Evolutionary conservation across 2,797 vertebrate species (phyloP).

Genomic region (Coreius guichenoti): DNA sequence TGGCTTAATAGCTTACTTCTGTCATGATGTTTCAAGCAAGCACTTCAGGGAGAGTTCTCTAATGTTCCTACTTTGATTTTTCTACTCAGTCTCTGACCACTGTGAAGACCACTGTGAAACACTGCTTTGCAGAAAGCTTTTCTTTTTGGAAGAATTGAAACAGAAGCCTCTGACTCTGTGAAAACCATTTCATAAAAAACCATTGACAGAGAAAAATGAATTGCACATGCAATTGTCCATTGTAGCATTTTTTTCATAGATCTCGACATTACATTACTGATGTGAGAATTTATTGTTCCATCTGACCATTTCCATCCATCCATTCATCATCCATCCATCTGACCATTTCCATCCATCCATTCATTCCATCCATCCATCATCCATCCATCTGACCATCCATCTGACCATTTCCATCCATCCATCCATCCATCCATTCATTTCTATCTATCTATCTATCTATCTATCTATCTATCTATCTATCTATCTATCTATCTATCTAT

Average conservation of each 20-base stretch:
- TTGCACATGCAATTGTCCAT: neutral
- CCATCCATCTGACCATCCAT: no score
- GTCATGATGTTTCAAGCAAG: constrained; percentile 8
- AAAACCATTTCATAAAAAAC: neutral
- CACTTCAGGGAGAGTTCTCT: constrained; percentile 17
- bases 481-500: no score
- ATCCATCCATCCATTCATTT: no score
- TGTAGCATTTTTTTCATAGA: neutral
- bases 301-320: no score
- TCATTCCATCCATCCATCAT: no score
- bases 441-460: no score
- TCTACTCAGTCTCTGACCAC: neutral
- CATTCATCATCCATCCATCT: no score
- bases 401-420: no score
- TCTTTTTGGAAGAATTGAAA: neutral
- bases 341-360: no score
- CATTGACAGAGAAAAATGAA: neutral
- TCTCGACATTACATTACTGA: neutral
- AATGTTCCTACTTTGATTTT: constrained; percentile 17
- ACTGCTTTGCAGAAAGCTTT: neutral
- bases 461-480: no score
- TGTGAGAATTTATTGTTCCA: neutral
- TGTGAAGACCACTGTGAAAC: neutral
- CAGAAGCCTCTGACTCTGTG: neutral
- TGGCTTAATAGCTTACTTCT: constrained; percentile 18